phyloP scores from a whole-genome alignment of 2,888 invertebrate genomes.

The Junonia oenone region DNA sequence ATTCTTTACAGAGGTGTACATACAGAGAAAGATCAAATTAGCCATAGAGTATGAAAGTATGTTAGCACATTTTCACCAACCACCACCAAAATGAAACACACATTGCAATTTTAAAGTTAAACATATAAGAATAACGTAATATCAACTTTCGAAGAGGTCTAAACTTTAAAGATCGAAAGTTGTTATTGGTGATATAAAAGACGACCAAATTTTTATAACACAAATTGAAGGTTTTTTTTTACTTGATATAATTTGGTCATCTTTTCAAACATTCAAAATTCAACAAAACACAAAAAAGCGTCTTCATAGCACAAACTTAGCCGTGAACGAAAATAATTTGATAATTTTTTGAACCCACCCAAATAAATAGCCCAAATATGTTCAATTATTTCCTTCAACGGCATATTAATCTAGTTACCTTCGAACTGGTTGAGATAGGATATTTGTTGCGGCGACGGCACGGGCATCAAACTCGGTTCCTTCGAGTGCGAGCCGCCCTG shows the following conservation, averaged over 20 bases:
- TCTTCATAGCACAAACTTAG: constrained; percentile 23
- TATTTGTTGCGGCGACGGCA: constrained; percentile 97
- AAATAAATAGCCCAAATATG: too few relatives aligned
- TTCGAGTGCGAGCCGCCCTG: constrained; percentile 75
- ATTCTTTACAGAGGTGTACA: constrained; percentile 8
- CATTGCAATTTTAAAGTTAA: constrained; percentile 27
- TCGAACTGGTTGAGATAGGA: constrained; percentile 97
- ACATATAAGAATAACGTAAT: constrained; percentile 29
- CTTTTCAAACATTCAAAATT: constrained; percentile 9
- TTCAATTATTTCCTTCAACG: constrained; percentile 40
- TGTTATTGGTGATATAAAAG: constrained; percentile 12
- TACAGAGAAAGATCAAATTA: constrained; percentile 60
- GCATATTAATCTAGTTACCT: constrained; percentile 70
- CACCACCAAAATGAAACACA: constrained; percentile 64
- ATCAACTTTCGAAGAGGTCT: constrained; percentile 24
- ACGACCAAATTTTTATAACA: constrained; percentile 9
- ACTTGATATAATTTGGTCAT: too few relatives aligned
- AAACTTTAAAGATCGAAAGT: constrained; percentile 7
- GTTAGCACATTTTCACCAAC: constrained; percentile 81
- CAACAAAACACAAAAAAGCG: constrained; percentile 26
- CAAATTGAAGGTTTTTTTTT: too few relatives aligned
- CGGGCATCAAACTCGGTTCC: constrained; percentile 95
- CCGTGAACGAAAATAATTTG: constrained; percentile 29
- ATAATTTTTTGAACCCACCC: too few relatives aligned
- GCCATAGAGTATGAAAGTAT: constrained; percentile 76